These are phyloP conservation scores for Diplodus puntazzo DNA, from an alignment of 2,797 vertebrate genomes.

Conservation along the genomic window DNA sequence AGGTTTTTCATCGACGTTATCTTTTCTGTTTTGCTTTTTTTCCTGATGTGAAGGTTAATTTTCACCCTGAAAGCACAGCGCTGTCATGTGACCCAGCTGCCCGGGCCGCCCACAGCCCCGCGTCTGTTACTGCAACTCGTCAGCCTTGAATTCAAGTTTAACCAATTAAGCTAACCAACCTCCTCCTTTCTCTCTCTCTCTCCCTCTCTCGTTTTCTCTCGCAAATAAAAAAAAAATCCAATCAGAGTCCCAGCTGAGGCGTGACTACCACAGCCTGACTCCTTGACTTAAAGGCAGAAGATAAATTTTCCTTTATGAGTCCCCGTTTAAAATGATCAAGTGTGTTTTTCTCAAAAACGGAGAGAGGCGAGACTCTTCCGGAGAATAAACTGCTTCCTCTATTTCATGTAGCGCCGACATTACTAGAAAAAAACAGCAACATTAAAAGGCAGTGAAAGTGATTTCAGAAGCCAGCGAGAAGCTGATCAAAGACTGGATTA, in stretches of 20 bases:
- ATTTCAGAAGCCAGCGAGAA: constrained; percentile 37
- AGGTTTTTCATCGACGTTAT: constrained; percentile 35
- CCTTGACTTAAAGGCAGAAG: constrained; percentile 61
- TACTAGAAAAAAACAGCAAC: constrained; percentile 32
- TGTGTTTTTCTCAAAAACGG: constrained; percentile 47
- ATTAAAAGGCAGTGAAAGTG: constrained; percentile 41
- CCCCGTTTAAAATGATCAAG: constrained; percentile 61
- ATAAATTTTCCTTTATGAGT: constrained; percentile 64
- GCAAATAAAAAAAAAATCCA: constrained; percentile 64
- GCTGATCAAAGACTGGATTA: constrained; percentile 68
- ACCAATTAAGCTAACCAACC: constrained; percentile 70
- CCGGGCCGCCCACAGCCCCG: constrained; percentile 49
- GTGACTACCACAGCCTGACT: constrained; percentile 69
- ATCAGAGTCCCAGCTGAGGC: constrained; percentile 73
- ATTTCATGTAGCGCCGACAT: constrained; percentile 30
- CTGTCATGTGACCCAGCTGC: constrained; percentile 57
- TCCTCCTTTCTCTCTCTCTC: constrained; percentile 27
- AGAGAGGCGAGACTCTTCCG: constrained; percentile 16
- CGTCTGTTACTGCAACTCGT: constrained; percentile 60
- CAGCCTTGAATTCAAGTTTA: constrained; percentile 68
- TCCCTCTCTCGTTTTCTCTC: constrained; percentile 9
- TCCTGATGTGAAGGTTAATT: constrained; percentile 50
- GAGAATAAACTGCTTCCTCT: constrained; percentile 50
- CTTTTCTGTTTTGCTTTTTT: constrained; percentile 24
- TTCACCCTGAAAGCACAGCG: constrained; percentile 52